phyloP scores from a whole-genome alignment of 2,888 invertebrate genomes.

The Caenorhabditis uteleia region DNA sequence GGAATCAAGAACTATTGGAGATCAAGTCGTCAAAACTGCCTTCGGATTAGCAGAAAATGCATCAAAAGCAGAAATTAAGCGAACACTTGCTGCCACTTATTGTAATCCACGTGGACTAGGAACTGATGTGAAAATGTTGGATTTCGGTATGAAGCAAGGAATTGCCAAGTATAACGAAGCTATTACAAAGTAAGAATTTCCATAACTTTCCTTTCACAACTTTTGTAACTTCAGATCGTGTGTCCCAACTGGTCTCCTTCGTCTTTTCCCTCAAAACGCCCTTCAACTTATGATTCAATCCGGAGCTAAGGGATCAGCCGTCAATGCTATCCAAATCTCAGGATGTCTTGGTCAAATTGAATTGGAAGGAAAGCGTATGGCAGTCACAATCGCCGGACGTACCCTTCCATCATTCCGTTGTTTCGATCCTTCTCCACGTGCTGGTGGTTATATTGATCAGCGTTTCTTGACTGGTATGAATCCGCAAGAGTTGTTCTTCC shows the following conservation, averaged over 20 bases:
- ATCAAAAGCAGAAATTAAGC: constrained; percentile 71
- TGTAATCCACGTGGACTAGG: constrained; percentile 61
- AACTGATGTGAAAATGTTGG: constrained; percentile 78
- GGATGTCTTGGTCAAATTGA: constrained; percentile 97
- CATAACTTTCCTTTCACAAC: constrained; percentile 1
- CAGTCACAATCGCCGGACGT: constrained; percentile 89
- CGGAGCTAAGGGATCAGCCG: constrained; percentile 97
- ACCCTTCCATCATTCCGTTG: constrained; percentile 83
- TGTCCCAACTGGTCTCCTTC: constrained; percentile 82
- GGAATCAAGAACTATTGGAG: constrained; percentile 62
- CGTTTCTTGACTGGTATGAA: constrained; percentile 97
- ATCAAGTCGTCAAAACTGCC: constrained; percentile 72
- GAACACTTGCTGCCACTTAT: constrained; percentile 63
- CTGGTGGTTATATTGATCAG: constrained; percentile 89
- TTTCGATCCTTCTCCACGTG: constrained; percentile 67
- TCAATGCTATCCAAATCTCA: constrained; percentile 78
- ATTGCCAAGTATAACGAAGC: constrained; percentile 86
- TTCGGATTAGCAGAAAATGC: constrained; percentile 75
- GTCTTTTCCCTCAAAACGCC: constrained; percentile 90
- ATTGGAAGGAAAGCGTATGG: constrained; percentile 87
- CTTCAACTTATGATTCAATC: constrained; percentile 98
- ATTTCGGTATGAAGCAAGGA: constrained; percentile 81
- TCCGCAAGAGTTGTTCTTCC: constrained; percentile 97
- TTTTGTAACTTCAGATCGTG: constrained; percentile 80
- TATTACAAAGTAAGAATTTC: constrained; percentile 89